Percentiles rank a stretch among this genome's conserved stretches.
Evolutionary conservation across 2,888 invertebrate genomes (phyloP).

Genomic region (Pristionchus entomophagus): DNA sequence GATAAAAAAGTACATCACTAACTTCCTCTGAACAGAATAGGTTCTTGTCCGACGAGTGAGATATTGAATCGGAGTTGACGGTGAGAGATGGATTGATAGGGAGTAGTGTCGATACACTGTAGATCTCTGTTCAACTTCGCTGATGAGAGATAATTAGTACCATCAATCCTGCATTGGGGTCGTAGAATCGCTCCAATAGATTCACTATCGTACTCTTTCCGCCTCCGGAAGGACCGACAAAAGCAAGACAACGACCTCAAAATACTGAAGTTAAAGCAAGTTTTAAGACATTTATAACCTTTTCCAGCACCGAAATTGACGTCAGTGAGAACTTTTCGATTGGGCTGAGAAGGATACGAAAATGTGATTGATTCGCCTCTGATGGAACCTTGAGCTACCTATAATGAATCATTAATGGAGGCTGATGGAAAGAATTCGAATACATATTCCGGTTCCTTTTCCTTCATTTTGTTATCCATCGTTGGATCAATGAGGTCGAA

Average conservation of each 20-base stretch:
- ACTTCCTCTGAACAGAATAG: conserved; percentile 84
- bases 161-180: conserved; percentile 83
- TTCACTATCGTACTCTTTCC: conserved; percentile 90
- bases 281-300: neutral
- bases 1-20: too few relatives aligned
- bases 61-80: conserved; percentile 84
- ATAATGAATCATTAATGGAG: too few relatives aligned
- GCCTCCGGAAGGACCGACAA: conserved; percentile 85
- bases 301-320: neutral
- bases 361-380: neutral
- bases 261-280: neutral
- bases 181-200: conserved; percentile 87
- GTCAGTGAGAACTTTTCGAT: neutral
- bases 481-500: neutral
- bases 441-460: neutral
- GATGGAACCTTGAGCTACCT: neutral
- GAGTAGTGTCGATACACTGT: conserved; percentile 69
- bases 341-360: conserved; percentile 16
- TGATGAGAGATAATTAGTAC: neutral
- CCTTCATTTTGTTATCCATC: neutral
- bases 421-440: neutral
- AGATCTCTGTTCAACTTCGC: neutral
- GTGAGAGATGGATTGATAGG: conserved; percentile 83
- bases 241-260: conserved; percentile 63
- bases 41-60: conserved; percentile 93